phyloP scores from a whole-genome alignment of 2,797 vertebrate species.

The Pachyuromys duprasi region DNA sequence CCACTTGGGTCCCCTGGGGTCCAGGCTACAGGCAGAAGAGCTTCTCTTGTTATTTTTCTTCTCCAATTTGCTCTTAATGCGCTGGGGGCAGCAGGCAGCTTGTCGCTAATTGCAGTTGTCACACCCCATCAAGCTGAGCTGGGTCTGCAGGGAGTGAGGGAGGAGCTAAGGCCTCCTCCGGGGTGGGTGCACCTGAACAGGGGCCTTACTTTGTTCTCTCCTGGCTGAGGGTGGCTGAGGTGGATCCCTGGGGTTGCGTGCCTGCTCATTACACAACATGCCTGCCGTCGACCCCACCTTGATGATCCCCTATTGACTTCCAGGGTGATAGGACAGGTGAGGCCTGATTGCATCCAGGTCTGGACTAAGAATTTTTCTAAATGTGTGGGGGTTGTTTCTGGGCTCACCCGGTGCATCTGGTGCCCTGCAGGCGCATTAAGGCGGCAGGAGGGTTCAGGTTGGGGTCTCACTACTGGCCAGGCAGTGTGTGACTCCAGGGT shows the following conservation, averaged over 20 bases:
- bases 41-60: conserved; percentile 27
- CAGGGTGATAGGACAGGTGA: not conserved
- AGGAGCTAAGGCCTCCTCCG: not conserved
- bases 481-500: not conserved
- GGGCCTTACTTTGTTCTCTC: conserved; percentile 35
- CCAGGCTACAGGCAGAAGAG: conserved; percentile 23
- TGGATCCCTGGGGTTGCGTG: not conserved
- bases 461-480: not conserved
- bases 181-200: not conserved
- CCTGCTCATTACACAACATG: not conserved
- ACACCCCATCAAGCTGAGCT: conserved; percentile 55
- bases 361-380: not conserved
- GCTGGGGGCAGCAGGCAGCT: conserved; percentile 39
- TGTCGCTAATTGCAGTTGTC: conserved; percentile 78
- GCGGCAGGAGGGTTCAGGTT: not conserved
- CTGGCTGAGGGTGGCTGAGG: not conserved
- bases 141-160: not conserved
- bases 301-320: not conserved
- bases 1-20: not conserved
- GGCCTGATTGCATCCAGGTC: not conserved
- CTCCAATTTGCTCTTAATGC: conserved; percentile 54
- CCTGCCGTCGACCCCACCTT: not conserved
- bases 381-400: not conserved
- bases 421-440: not conserved
- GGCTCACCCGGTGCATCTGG: no score